Conservation (phyloP, 2,888 invertebrate species). For the Entomobrya multifasciata region DNA sequence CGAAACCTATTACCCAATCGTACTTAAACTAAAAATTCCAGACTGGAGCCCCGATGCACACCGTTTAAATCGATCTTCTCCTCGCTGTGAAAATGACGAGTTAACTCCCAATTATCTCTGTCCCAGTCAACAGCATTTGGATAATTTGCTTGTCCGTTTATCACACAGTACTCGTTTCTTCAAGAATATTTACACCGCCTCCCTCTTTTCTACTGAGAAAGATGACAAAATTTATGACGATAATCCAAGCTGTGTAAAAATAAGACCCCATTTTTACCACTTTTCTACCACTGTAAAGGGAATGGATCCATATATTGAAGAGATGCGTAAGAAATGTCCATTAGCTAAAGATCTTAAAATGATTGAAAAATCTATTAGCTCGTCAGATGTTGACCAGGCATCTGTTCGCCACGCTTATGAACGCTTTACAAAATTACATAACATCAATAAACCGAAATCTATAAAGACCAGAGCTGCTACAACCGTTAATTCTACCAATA, state of each 20-base stretch:
- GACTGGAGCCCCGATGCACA: conserved; percentile 13
- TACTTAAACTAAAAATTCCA: conserved; percentile 43
- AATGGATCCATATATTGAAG: neutral
- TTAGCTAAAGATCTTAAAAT: conserved; percentile 28
- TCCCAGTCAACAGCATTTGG: conserved; percentile 37
- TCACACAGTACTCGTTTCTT: conserved; percentile 48
- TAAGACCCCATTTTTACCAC: conserved; percentile 48
- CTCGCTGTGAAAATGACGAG: conserved; percentile 42
- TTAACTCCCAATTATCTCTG: conserved; percentile 28
- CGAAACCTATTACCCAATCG: conserved; percentile 44
- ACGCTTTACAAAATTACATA: conserved; percentile 9
- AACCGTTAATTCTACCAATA: neutral
- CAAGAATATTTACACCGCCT: conserved; percentile 41
- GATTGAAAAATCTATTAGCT: conserved; percentile 1
- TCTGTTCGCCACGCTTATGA: neutral
- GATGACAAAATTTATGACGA: conserved; percentile 25
- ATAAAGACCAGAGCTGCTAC: neutral
- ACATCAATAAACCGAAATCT: neutral
- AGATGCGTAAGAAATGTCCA: neutral
- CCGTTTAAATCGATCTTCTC: conserved; percentile 31
- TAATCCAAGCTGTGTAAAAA: conserved; percentile 26
- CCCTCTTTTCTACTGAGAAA: neutral
- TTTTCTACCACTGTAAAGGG: conserved; percentile 21
- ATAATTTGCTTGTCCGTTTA: neutral
- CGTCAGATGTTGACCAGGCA: neutral